Percentiles rank a stretch among this genome's conserved stretches.
Evolutionary conservation across 1,140 invertebrate genomes (phyloP).

Genomic region (Caenorhabditis latens): DNA sequence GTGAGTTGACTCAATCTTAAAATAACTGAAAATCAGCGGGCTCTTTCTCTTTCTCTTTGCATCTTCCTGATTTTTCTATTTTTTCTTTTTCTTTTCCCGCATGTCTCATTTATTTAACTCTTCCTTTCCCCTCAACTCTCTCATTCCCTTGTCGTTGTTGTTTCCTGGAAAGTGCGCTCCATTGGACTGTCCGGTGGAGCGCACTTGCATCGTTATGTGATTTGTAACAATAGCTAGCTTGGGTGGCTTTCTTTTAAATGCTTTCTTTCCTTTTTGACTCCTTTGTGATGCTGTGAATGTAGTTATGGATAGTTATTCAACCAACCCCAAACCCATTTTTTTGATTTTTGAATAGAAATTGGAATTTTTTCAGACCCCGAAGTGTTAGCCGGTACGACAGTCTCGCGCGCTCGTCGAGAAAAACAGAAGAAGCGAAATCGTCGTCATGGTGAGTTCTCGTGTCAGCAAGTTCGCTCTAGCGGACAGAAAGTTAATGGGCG

Average conservation of each 20-base stretch:
- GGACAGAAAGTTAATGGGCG: no score
- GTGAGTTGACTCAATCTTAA: neutral
- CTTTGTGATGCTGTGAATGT: slow-evolving; percentile 28
- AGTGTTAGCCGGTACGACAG: slow-evolving; percentile 50
- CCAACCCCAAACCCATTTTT: neutral
- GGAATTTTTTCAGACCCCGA: slow-evolving; percentile 40
- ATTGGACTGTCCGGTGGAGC: neutral
- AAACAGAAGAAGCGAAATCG: slow-evolving; percentile 60
- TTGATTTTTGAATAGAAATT: neutral
- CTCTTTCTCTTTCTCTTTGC: neutral
- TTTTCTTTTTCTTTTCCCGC: neutral
- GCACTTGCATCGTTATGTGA: slow-evolving; percentile 17
- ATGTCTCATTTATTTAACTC: neutral
- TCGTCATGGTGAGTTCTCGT: slow-evolving; percentile 53
- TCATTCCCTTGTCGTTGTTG: neutral
- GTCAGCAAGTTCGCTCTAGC: neutral
- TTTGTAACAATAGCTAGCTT: neutral
- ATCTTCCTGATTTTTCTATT: neutral
- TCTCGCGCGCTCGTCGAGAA: slow-evolving; percentile 50
- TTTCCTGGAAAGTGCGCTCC: neutral
- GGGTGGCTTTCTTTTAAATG: neutral
- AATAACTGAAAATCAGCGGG: neutral
- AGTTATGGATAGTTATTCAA: neutral
- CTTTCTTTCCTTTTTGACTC: slow-evolving; percentile 1
- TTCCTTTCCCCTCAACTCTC: neutral